These are phyloP conservation scores for Apamea crenata DNA, from an alignment of 2,888 invertebrate species.

Conservation along the genomic window DNA sequence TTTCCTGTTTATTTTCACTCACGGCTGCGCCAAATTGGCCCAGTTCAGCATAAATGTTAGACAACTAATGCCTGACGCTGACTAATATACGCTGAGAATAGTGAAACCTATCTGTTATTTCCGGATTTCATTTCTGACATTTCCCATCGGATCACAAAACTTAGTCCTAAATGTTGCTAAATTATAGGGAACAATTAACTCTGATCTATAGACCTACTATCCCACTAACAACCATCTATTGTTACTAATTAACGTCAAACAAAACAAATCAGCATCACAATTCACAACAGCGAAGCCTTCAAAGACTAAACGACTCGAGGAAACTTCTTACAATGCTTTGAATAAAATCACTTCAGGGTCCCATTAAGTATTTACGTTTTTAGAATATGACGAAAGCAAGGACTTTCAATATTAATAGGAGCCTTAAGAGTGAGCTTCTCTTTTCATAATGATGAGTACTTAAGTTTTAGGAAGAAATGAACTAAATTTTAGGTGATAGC, in stretches of 20 bases:
- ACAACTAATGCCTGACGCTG: too few relatives aligned
- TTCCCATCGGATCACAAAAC: too few relatives aligned
- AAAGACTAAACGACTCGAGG: not conserved
- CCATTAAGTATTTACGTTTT: conserved; percentile 32
- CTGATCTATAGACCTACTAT: not conserved
- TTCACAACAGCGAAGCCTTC: not conserved
- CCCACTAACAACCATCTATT: not conserved
- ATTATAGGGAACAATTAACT: not conserved
- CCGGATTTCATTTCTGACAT: not conserved
- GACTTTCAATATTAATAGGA: conserved; percentile 28
- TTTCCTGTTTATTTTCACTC: too few relatives aligned
- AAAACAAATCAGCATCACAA: conserved; percentile 6
- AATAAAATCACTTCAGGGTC: not conserved
- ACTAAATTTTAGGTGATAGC: conserved; percentile 8
- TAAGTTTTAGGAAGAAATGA: not conserved
- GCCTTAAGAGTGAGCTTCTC: conserved; percentile 2
- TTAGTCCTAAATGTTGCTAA: not conserved
- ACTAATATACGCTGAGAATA: not conserved
- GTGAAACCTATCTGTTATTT: not conserved
- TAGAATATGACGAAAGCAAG: conserved; percentile 4
- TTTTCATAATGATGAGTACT: conserved; percentile 14
- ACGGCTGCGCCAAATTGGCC: too few relatives aligned
- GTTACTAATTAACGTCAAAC: not conserved
- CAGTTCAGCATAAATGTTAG: too few relatives aligned
- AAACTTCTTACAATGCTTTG: not conserved